Percentiles rank a stretch among this genome's conserved stretches.
phyloP scores from a whole-genome alignment of 2,888 invertebrate genomes.

The Campoletis raptor region DNA sequence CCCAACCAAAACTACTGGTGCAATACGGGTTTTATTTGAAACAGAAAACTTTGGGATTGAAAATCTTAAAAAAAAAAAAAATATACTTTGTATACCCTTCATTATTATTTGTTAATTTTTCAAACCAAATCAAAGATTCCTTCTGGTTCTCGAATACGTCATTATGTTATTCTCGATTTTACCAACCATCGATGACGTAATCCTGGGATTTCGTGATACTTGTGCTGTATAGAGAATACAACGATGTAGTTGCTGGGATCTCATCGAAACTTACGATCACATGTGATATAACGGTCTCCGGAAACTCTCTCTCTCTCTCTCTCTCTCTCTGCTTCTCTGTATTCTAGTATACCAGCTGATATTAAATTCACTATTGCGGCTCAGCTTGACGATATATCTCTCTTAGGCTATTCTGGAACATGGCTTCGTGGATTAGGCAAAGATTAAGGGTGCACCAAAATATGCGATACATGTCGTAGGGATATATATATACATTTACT shows the following conservation, averaged over 20 bases:
- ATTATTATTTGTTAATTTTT: not conserved
- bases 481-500: constrained; percentile 26
- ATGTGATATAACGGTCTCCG: constrained; percentile 24
- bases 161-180: not conserved
- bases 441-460: constrained; percentile 61
- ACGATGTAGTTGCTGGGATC: constrained; percentile 25
- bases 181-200: constrained; percentile 39
- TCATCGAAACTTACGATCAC: constrained; percentile 50
- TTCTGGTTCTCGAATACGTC: not conserved
- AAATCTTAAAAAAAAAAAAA: not conserved
- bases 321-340: not conserved
- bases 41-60: not conserved
- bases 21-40: not conserved
- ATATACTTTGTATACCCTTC: not conserved
- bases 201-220: constrained; percentile 1
- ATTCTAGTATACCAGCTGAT: constrained; percentile 27
- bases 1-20: not conserved
- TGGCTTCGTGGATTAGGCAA: constrained; percentile 63
- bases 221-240: not conserved
- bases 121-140: not conserved
- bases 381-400: constrained; percentile 43
- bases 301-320: constrained; percentile 6
- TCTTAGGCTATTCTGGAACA: constrained; percentile 54
- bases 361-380: constrained; percentile 60
- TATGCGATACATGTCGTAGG: constrained; percentile 45